These are phyloP conservation scores for Furcula furcula DNA, from an alignment of 2,888 invertebrate genomes.

Conservation along the genomic window DNA sequence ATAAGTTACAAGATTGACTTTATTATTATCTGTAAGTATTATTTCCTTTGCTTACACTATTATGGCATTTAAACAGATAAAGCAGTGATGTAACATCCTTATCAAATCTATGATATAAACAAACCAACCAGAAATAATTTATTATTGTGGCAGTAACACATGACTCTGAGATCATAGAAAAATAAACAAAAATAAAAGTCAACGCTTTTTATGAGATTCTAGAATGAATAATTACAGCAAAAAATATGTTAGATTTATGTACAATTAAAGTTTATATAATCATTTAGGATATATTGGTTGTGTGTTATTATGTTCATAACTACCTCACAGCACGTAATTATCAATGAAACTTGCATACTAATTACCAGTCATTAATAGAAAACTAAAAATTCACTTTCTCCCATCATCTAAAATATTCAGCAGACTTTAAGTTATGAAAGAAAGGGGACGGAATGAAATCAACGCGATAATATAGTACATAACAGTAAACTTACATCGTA, in stretches of 20 bases:
- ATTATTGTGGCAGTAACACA: background rate
- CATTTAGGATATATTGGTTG: slow-evolving; percentile 9
- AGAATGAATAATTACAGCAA: background rate
- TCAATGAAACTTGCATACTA: slow-evolving; percentile 41
- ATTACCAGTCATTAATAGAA: slow-evolving; percentile 27
- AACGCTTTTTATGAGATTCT: background rate
- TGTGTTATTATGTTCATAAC: slow-evolving; percentile 13
- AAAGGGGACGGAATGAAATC: too few species aligned
- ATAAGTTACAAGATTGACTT: too few species aligned
- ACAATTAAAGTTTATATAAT: background rate
- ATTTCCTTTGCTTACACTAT: too few species aligned
- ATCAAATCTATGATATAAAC: background rate
- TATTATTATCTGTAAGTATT: too few species aligned
- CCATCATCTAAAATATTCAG: slow-evolving; percentile 11
- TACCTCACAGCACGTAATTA: slow-evolving; percentile 29
- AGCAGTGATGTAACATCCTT: background rate
- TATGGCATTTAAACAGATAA: too few species aligned
- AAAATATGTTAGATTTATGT: background rate
- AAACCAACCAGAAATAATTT: background rate
- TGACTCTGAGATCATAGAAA: background rate
- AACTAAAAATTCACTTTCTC: slow-evolving; percentile 24
- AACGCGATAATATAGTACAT: slow-evolving; percentile 32
- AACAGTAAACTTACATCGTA: slow-evolving; percentile 82
- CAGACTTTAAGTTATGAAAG: slow-evolving; percentile 39
- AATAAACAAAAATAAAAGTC: background rate